A percentile compares a stretch with the other conserved stretches of the same genome.
Evolutionary conservation across 2,797 vertebrate genomes (phyloP).

Genomic region (Cuniculus paca): DNA sequence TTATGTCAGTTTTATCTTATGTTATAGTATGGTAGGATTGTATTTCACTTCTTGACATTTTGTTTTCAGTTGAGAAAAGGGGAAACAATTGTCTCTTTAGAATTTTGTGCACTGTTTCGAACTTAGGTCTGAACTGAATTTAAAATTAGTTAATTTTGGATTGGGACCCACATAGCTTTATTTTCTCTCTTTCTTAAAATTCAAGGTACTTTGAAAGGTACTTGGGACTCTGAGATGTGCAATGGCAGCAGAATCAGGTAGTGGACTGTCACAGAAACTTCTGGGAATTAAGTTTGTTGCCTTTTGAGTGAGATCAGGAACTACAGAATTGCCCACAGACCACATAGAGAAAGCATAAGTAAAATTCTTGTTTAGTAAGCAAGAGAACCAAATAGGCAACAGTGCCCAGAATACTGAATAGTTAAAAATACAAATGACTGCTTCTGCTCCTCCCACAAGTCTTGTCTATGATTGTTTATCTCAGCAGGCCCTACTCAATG

Average conservation of each 20-base stretch:
- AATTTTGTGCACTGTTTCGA: neutral
- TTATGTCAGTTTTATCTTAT: neutral
- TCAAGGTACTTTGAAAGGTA: neutral
- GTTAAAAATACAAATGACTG: neutral
- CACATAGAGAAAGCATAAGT: neutral
- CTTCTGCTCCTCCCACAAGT: neutral
- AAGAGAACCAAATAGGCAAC: neutral
- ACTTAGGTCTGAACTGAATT: neutral
- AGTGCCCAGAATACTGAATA: neutral
- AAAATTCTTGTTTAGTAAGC: neutral
- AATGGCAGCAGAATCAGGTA: neutral
- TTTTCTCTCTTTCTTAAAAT: neutral
- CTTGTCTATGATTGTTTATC: no score
- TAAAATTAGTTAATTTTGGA: neutral
- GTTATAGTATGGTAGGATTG: neutral
- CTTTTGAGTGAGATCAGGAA: neutral
- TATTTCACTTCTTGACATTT: neutral
- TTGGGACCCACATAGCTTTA: neutral
- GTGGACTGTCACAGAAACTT: neutral
- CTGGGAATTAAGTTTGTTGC: neutral
- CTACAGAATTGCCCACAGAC: neutral
- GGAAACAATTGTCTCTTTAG: neutral
- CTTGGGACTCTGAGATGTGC: neutral
- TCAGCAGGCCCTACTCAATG: neutral
- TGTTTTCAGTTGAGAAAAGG: neutral